Evolutionary conservation across 2,113 vertebrate species (phyloP).

Genomic region (Callipepla californica): DNA sequence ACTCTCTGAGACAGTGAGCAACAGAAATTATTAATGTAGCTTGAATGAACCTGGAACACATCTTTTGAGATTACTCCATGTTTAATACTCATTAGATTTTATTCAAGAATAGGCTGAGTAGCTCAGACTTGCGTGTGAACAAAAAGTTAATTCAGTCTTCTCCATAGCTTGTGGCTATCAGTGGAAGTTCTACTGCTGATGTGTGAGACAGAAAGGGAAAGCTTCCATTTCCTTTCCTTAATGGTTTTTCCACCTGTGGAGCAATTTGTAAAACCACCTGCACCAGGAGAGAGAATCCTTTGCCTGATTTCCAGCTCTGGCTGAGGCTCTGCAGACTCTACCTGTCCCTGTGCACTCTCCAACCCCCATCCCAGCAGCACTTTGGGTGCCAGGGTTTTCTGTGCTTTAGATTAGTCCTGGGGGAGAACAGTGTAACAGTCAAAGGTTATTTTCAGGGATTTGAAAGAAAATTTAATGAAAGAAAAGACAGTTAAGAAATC

Average conservation of each 20-base stretch:
- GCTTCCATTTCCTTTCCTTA: background rate
- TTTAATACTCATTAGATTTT: background rate
- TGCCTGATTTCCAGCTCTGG: background rate
- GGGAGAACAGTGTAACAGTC: background rate
- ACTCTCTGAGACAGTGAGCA: background rate
- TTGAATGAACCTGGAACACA: background rate
- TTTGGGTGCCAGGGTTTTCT: background rate
- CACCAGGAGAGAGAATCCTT: background rate
- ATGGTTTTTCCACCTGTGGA: background rate
- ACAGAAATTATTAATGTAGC: background rate
- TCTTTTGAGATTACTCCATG: background rate
- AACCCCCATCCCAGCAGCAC: background rate
- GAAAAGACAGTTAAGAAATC: background rate
- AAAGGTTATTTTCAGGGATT: background rate
- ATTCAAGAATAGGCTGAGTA: background rate
- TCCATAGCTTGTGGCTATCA: background rate
- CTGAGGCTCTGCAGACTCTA: background rate
- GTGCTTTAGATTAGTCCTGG: background rate
- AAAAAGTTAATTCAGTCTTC: background rate
- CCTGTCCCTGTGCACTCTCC: accelerated
- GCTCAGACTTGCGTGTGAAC: background rate
- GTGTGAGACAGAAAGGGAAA: background rate
- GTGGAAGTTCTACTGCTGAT: background rate
- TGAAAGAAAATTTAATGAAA: background rate
- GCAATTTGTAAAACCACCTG: background rate